Evolutionary conservation across 2,888 invertebrate genomes (phyloP).

Genomic region (Adelognathus sp.): DNA sequence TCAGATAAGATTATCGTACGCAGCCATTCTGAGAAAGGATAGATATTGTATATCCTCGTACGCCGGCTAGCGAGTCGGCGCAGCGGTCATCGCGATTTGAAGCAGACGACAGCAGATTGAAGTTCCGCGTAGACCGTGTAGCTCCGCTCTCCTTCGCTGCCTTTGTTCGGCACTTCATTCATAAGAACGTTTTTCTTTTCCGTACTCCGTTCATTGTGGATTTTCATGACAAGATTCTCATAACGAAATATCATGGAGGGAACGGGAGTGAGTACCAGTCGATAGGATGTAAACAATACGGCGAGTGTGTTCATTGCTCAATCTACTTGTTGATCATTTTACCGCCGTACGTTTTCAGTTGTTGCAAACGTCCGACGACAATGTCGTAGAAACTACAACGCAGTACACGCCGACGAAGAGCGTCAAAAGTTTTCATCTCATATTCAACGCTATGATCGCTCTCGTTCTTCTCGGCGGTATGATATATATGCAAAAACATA

Average conservation of each 20-base stretch:
- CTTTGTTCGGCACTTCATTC: too few species aligned
- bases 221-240: background rate
- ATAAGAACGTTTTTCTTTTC: too few species aligned
- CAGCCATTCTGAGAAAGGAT: too few species aligned
- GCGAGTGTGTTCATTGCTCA: background rate
- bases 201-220: background rate
- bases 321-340: background rate
- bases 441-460: background rate
- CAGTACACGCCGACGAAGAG: background rate
- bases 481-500: background rate
- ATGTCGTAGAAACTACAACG: background rate
- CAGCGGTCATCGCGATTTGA: too few species aligned
- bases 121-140: too few species aligned
- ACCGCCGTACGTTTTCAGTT: background rate
- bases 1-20: too few species aligned
- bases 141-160: too few species aligned
- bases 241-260: conserved; percentile 4
- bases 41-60: too few species aligned
- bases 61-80: too few species aligned
- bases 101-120: too few species aligned
- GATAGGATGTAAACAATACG: background rate
- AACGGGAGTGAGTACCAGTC: background rate
- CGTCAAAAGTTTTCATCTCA: background rate
- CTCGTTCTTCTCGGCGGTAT: background rate
- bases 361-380: background rate